Percentiles rank a stretch among this genome's conserved stretches.
These are phyloP conservation scores for Rhamnusium bicolor DNA, from an alignment of 2,888 invertebrate genomes.

Conservation along the genomic window DNA sequence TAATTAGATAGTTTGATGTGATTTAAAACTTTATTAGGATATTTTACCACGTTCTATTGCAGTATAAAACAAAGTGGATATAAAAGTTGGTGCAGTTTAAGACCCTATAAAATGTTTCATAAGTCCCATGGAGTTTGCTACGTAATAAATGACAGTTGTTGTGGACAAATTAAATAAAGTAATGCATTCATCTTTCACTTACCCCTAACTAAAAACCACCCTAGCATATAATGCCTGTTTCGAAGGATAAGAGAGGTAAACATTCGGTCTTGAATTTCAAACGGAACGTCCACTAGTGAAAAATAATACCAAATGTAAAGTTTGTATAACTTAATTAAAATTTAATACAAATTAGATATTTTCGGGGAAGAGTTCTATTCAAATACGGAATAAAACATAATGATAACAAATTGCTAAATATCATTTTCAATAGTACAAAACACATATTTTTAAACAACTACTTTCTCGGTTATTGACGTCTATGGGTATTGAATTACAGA, in stretches of 20 bases:
- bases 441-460: no score
- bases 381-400: no score
- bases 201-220: conserved; percentile 38
- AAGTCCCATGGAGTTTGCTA: not conserved
- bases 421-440: no score
- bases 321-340: no score
- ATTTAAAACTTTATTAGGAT: not conserved
- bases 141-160: conserved; percentile 15
- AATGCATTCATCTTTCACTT: conserved; percentile 35
- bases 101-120: conserved; percentile 1
- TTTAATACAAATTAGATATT: no score
- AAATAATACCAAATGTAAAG: no score
- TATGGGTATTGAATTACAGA: no score
- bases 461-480: no score
- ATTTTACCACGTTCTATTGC: conserved; percentile 10
- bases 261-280: not conserved
- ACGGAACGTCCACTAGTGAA: not conserved
- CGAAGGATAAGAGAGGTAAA: conserved; percentile 32
- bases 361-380: no score
- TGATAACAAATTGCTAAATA: no score
- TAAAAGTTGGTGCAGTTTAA: conserved; percentile 8
- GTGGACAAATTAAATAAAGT: conserved; percentile 28
- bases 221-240: conserved; percentile 35
- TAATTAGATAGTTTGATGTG: conserved; percentile 27
- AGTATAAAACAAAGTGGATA: conserved; percentile 14